A percentile compares a stretch with the other conserved stretches of the same genome.
These are phyloP conservation scores for Thaumetopoea pityocampa DNA, from an alignment of 1,140 invertebrate genomes.

Conservation along the genomic window DNA sequence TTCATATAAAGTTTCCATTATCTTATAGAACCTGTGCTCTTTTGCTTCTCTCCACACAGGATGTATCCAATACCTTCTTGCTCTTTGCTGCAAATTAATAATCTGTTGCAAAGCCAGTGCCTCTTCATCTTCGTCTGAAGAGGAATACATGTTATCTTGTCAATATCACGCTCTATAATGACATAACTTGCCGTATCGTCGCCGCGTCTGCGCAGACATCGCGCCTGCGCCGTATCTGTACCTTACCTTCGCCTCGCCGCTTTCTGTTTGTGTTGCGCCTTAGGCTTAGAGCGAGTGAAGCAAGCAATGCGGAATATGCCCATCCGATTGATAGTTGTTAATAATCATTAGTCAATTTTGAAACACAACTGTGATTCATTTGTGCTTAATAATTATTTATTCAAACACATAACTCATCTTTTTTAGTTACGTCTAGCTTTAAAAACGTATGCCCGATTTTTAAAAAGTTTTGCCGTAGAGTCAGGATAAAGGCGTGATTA, in stretches of 20 bases:
- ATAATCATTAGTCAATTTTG: no score
- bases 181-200: conserved; percentile 1
- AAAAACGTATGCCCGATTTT: no score
- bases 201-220: conserved; percentile 1
- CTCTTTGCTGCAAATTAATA: conserved; percentile 2
- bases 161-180: conserved; percentile 3
- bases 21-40: conserved; percentile 1
- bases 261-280: conserved; percentile 1
- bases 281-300: no score
- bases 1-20: conserved; percentile 2
- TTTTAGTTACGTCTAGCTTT: no score
- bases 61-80: conserved; percentile 3
- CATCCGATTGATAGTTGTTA: no score
- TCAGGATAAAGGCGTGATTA: no score
- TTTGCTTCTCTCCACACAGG: background rate
- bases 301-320: no score
- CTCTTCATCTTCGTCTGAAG: conserved; percentile 3
- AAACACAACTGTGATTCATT: no score
- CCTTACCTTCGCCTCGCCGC: conserved; percentile 1
- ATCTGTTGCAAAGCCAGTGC: conserved; percentile 2
- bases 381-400: no score
- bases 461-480: no score
- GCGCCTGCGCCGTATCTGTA: conserved; percentile 1
- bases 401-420: no score
- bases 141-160: conserved; percentile 2